These are phyloP conservation scores for Cherax destructor DNA, from an alignment of 1,140 invertebrate genomes.

Conservation along the genomic window DNA sequence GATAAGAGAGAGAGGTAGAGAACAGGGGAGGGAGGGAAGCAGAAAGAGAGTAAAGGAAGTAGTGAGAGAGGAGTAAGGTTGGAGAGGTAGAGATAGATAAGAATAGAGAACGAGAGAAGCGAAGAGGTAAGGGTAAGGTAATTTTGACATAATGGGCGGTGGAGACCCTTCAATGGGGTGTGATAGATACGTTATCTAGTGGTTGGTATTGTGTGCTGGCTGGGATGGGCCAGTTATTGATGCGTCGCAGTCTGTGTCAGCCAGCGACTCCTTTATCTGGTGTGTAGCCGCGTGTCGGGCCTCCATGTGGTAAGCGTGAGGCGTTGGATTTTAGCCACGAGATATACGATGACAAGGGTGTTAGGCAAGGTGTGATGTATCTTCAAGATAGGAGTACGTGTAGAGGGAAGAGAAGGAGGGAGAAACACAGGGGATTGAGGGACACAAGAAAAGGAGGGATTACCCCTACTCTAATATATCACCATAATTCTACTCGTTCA, in stretches of 20 bases:
- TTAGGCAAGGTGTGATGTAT: not conserved
- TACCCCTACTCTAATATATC: too few relatives aligned
- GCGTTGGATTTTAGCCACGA: not conserved
- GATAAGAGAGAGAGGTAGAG: too few relatives aligned
- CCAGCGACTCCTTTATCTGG: not conserved
- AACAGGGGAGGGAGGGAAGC: too few relatives aligned
- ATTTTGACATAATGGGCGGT: not conserved
- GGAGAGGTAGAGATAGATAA: too few relatives aligned
- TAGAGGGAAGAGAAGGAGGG: too few relatives aligned
- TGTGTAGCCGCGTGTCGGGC: not conserved
- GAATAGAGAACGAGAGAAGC: too few relatives aligned
- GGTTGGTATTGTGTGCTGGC: not conserved
- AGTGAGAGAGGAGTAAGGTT: too few relatives aligned
- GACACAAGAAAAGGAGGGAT: too few relatives aligned
- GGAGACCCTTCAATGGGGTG: not conserved
- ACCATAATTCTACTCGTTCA: too few relatives aligned
- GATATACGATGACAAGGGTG: not conserved
- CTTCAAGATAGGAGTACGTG: not conserved
- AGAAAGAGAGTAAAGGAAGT: too few relatives aligned
- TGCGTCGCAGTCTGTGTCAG: not conserved
- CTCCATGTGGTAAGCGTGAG: not conserved
- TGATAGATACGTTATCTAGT: not conserved
- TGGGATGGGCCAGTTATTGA: not conserved
- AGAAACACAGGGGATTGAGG: too few relatives aligned
- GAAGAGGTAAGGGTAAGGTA: not conserved